Evolutionary conservation across 2,113 vertebrate genomes (phyloP), one percentile per base, ranked within the genome.

Genomic region (Lophotis ruficrista): DNA sequence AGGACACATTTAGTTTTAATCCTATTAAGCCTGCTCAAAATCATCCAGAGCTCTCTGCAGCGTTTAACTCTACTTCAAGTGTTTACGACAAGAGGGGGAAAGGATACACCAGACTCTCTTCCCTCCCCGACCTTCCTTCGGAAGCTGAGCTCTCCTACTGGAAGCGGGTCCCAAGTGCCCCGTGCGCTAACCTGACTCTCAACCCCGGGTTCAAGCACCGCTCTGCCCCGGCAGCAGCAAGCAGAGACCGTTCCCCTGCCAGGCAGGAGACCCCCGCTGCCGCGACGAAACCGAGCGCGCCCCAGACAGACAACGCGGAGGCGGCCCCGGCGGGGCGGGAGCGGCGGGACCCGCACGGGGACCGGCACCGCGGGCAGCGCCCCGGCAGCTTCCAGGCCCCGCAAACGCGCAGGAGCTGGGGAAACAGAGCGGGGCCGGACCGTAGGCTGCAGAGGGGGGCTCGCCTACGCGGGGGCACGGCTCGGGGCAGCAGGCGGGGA

Each of bases 1-100:
- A 73, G 90, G 75, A 79, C 94, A 87, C 83, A 93, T 83, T 66
- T 58, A 83, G 48, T 75, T 94, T 79, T 90, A 97, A 96, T 94
- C 82, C 78, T 77, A 86, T 95, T 94, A 96, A 71, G 58, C 33
- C 68, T 27, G 70, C 65, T 85, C 84, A 66, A 57, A 91, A 92
- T 60, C 45, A 94, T 56, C 79, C 54, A 47, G 22, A 4, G 20
- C 23, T 24, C 38, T 85, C 43, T 10, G 50, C 70, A 30, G 58
- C 6, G 0, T 79, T 76, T 45, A 77, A 60, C 57, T 79, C 75
- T 8, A 6, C 64, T 72, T 37, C 28, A 30, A 48, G 37, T 8
- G 21, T 19, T 41, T 41, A 20, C 14, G 37, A 24, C 45, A 31
- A 31, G 73, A 37, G 28, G 19, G 37, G 28, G 9, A 23, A 81